Conservation (phyloP, 2,113 vertebrate species). For the Heteronetta atricapilla region DNA sequence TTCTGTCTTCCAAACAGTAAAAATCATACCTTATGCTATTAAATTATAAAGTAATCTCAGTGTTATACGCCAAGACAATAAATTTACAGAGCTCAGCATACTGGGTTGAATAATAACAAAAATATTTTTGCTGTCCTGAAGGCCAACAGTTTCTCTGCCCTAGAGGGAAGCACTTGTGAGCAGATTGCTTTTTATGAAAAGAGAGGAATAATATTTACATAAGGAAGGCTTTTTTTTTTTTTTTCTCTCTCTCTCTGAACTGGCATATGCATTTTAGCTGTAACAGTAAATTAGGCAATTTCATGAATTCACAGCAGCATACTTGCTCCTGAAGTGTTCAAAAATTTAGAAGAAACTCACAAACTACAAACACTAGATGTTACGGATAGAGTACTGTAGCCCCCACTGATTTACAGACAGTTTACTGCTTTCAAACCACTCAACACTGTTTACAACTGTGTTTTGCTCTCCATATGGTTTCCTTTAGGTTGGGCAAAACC, state of each 20-base stretch:
- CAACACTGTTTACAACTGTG: neutral
- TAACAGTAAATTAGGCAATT: neutral
- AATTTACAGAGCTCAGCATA: neutral
- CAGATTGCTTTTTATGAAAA: neutral
- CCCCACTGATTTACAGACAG: neutral
- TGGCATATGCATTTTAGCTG: neutral
- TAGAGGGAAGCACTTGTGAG: neutral
- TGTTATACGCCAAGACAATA: neutral
- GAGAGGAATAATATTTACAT: neutral
- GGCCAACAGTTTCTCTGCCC: neutral
- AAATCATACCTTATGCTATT: neutral
- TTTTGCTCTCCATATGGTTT: neutral
- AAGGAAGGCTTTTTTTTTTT: neutral
- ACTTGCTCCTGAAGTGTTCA: neutral
- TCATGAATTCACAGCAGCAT: neutral
- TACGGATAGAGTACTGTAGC: neutral
- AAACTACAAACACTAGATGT: neutral
- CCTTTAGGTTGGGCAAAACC: neutral
- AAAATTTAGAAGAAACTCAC: neutral
- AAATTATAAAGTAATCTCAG: neutral
- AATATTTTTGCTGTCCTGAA: neutral
- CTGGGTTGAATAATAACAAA: neutral
- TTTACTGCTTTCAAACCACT: neutral
- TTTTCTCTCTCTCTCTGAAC: neutral
- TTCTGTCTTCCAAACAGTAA: neutral